These are phyloP conservation scores for Aphis gossypii DNA, from an alignment of 1,140 invertebrate genomes.

Conservation along the genomic window DNA sequence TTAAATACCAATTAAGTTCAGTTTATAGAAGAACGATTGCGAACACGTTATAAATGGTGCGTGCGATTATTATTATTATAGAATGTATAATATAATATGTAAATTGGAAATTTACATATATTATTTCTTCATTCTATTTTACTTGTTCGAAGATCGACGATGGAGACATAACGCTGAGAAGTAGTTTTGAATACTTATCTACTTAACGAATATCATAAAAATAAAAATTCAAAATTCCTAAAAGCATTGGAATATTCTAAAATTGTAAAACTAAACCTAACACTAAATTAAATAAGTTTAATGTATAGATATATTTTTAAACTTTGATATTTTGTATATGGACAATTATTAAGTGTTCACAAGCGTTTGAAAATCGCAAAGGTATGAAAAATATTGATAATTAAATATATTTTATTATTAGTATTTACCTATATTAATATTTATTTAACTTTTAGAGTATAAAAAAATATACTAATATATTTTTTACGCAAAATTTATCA, in stretches of 20 bases:
- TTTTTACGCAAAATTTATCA: not conserved
- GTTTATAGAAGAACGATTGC: not conserved
- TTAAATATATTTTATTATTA: not conserved
- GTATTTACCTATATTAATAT: not conserved
- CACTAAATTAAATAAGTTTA: not conserved
- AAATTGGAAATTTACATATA: not conserved
- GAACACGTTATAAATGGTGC: not conserved
- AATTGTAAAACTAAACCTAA: not conserved
- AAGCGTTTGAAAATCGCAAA: not conserved
- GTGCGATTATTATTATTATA: not conserved
- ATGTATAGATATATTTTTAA: not conserved
- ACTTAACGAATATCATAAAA: not conserved
- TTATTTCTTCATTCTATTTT: not conserved
- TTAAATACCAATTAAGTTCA: not conserved
- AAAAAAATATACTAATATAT: not conserved
- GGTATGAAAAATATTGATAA: not conserved
- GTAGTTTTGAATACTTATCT: not conserved
- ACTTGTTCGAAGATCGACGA: not conserved
- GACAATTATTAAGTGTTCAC: not conserved
- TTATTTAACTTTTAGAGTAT: not conserved
- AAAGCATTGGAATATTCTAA: not conserved
- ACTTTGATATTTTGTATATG: not conserved
- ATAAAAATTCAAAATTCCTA: not conserved
- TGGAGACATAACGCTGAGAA: not conserved
- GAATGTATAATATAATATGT: not conserved